phyloP scores from a whole-genome alignment of 2,113 vertebrate species.

The Marmota monax region DNA sequence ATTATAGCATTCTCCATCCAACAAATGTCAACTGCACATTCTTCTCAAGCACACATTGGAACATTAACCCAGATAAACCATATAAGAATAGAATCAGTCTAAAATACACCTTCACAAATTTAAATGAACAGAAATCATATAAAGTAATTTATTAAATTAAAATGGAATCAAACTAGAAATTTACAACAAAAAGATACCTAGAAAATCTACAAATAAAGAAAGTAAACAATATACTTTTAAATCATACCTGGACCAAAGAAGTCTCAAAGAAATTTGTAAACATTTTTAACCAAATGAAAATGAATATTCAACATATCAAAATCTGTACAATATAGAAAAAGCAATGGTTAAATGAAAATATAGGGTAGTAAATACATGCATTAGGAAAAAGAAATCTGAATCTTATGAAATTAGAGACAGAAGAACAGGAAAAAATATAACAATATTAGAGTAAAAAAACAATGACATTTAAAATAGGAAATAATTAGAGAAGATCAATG shows the following conservation, averaged over 20 bases:
- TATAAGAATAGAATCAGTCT: neutral
- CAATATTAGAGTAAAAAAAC: neutral
- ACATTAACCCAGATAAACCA: neutral
- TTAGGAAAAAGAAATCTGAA: neutral
- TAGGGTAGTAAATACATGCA: neutral
- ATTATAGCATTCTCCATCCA: neutral
- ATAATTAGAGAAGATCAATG: neutral
- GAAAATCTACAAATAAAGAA: neutral
- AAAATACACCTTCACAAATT: neutral
- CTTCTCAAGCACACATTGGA: neutral
- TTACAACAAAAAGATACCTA: neutral
- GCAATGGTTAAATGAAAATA: neutral
- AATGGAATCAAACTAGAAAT: slow-evolving; percentile 17
- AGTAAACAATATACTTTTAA: neutral
- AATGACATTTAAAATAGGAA: slow-evolving; percentile 20
- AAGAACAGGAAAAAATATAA: neutral
- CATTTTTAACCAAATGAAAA: neutral
- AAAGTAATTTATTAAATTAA: neutral
- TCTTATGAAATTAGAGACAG: neutral
- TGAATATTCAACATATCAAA: neutral
- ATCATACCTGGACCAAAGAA: neutral
- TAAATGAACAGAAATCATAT: neutral
- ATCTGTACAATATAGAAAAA: neutral
- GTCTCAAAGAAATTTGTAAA: neutral
- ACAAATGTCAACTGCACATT: neutral